Conservation (phyloP, 2,888 invertebrate species). For the Cephus nigrinus region DNA sequence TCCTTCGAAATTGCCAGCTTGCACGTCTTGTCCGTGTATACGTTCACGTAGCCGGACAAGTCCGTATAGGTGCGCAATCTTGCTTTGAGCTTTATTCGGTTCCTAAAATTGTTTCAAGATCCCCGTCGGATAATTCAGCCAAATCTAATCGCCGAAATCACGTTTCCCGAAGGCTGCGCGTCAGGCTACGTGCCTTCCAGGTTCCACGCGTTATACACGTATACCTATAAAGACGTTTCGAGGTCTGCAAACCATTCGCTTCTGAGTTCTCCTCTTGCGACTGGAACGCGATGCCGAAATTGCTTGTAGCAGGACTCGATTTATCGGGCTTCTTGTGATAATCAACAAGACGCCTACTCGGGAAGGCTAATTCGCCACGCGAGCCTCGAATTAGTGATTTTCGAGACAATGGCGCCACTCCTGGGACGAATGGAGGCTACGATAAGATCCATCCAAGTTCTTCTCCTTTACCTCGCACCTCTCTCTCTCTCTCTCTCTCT, state of each 20-base stretch:
- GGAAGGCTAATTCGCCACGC: background rate
- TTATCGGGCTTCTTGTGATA: background rate
- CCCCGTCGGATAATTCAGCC: background rate
- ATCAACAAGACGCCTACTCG: background rate
- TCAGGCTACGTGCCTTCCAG: background rate
- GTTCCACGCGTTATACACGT: background rate
- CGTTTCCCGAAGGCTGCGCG: background rate
- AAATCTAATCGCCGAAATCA: background rate
- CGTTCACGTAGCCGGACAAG: no score
- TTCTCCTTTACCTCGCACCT: background rate
- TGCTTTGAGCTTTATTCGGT: background rate
- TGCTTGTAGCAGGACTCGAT: background rate
- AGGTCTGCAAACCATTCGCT: no score
- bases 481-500: slow-evolving; percentile 13
- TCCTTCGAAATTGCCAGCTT: background rate
- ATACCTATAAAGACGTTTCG: background rate
- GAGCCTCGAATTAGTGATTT: background rate
- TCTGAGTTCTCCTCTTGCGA: background rate
- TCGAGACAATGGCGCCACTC: background rate
- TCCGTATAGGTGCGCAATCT: background rate
- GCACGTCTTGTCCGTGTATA: background rate
- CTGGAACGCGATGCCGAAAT: background rate
- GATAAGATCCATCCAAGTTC: background rate
- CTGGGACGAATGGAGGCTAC: background rate
- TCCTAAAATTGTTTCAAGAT: background rate